Evolutionary conservation across 1,140 invertebrate species (phyloP), one percentile per base, ranked within the genome.

Genomic region (Bombus haemorrhoidalis): DNA sequence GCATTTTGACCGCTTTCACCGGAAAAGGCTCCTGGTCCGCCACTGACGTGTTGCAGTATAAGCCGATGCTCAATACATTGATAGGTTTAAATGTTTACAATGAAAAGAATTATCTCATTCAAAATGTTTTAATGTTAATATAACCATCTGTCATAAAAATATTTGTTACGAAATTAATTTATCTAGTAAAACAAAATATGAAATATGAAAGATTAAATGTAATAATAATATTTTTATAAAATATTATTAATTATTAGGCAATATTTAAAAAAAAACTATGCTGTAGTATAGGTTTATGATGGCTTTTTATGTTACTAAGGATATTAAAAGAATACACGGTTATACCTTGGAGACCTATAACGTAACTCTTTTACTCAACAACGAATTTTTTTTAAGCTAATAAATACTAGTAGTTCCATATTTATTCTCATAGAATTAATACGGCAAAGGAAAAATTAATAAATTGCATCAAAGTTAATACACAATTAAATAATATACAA

Each of bases 301-400:
- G 18, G 18, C 18, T 53, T 53, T 53, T 12, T 57, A 32, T 43
- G 34, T 81, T 47, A 81, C 32, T 37, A 39, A 71, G 8, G 47
- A 8, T 37, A 18, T 81, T 57, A 71, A 57, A 81, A 57, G 9
- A 57, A 34, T 57, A n/a, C 66, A 81, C n/a, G 47, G 66, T 57
- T 66, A 41, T 28, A 57, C 66, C 22, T 57, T 71, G 66, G 53
- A 81, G 47, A 25, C 47, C 4, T 18, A 41, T 41, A 53, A n/a
- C 43, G 47, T 71, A 47, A 53, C 34, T 80, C 66, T 57, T 79
- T 41, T 22, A 9, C 25, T 18, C 43, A 15, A 53, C 28, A 57
- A 69, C 39, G 37, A 72, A 71, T 32, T 39, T 71, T 59, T 57
- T 39, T 71, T 71, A 39, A n/a, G 18, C 15, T 68, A 79, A 68